A percentile compares a stretch with the other conserved stretches of the same genome.
Evolutionary conservation across 1,140 invertebrate genomes (phyloP).

Genomic region (Trichonephila clavata): DNA sequence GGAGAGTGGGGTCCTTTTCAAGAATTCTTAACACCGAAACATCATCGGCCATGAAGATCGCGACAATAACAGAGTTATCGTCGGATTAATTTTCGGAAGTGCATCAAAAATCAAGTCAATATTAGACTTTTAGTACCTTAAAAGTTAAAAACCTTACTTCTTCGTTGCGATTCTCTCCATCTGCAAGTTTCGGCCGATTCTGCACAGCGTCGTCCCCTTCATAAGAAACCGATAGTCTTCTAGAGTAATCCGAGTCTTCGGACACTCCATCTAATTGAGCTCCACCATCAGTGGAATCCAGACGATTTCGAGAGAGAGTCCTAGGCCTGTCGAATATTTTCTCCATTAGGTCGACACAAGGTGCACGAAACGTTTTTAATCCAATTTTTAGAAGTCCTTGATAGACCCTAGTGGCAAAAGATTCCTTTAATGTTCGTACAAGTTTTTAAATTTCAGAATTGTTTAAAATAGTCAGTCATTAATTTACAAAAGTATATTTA

Average conservation of each 20-base stretch:
- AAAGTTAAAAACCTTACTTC: background rate
- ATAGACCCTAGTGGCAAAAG: background rate
- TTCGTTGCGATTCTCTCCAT: background rate
- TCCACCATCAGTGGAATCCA: background rate
- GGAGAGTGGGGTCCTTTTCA: no score
- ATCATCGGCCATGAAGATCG: no score
- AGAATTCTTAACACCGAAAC: no score
- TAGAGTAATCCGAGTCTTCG: background rate
- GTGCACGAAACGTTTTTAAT: background rate
- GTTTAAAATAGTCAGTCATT: no score
- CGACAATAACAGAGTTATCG: no score
- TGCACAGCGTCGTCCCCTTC: background rate
- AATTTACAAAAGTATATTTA: no score
- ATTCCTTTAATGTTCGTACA: no score
- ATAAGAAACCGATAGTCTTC: background rate
- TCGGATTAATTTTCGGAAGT: no score
- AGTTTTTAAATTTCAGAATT: no score
- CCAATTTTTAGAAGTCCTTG: slow-evolving; percentile 6
- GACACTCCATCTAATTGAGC: background rate
- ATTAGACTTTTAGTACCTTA: no score
- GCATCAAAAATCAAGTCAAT: no score
- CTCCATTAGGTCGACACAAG: slow-evolving; percentile 12
- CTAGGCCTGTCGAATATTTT: background rate
- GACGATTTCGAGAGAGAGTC: background rate
- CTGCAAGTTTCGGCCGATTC: background rate